Percentiles rank a stretch among this genome's conserved stretches.
Conservation (phyloP, 2,888 invertebrate species). For the Notocelia uddmanniana region DNA sequence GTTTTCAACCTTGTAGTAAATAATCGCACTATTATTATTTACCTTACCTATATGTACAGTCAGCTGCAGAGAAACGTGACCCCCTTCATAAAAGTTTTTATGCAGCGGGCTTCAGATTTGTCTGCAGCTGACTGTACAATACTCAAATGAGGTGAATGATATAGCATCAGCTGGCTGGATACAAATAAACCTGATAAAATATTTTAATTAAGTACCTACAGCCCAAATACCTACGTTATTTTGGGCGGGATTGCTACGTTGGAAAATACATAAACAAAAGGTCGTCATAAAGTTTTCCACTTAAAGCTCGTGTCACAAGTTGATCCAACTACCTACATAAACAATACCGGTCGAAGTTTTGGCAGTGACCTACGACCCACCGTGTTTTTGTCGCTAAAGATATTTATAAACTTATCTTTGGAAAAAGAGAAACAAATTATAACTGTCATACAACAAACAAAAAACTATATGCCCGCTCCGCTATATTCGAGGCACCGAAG, state of each 20-base stretch:
- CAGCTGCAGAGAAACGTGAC: too few species aligned
- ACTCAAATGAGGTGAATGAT: not conserved
- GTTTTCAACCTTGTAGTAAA: too few species aligned
- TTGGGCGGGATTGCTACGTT: not conserved
- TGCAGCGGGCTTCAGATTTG: too few species aligned
- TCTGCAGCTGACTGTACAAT: too few species aligned
- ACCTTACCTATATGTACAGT: too few species aligned
- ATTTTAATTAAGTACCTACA: not conserved
- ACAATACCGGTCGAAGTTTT: slow-evolving; percentile 67
- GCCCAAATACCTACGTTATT: not conserved
- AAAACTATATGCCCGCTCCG: slow-evolving; percentile 17
- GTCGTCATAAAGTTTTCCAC: slow-evolving; percentile 62
- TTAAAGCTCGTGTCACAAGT: slow-evolving; percentile 63
- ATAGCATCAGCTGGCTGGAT: not conserved
- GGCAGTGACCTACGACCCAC: slow-evolving; percentile 58
- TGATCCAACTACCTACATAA: slow-evolving; percentile 66
- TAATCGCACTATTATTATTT: too few species aligned
- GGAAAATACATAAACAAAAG: slow-evolving; percentile 38
- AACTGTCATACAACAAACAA: slow-evolving; percentile 41
- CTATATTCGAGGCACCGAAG: slow-evolving; percentile 22
- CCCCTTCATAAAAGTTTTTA: too few species aligned
- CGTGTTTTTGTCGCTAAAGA: slow-evolving; percentile 58
- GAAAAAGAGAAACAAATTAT: slow-evolving; percentile 42
- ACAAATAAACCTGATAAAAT: not conserved
- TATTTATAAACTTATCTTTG: slow-evolving; percentile 52